Evolutionary conservation across 1,140 invertebrate genomes (phyloP), one percentile per base, ranked within the genome.

Genomic region (Gonioctena quinquepunctata): DNA sequence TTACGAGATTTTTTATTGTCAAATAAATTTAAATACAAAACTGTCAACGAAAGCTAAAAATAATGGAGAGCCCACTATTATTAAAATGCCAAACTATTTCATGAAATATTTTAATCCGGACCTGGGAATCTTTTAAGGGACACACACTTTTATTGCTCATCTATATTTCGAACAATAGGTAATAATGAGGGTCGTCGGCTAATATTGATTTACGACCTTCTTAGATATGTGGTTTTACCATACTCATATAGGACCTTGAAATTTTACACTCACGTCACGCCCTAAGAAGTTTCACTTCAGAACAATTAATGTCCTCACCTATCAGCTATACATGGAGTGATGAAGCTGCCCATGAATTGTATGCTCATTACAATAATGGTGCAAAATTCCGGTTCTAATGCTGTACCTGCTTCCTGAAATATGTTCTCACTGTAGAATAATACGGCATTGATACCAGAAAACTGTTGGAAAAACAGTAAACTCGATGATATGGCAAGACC

Each of bases 381-480:
- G 0, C 26, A 90, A 76, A 5, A 85, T 82, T 1, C 88, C 78
- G 50, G 88, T 79, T 1, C 93, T 61, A 6, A 73, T 77, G 68
- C 1, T 86, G 80, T 88, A 0, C 89, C 88, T 8, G 91, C 87
- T 8, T 86, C 84, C 1, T 83, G 73, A 75, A 93, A 95, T 76
- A 93, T 95, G 1, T 83, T 85, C 27, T 89, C 88, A 71, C 92
- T 89, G 80, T 93, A 94, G 82, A 95, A 94, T 19, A 95, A 87
- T 1, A 96, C 90, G 2, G 91, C 91, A 81, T 94, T 95, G 74
- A 93, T 93, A 16, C 94, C 94, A 5, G 89, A 90, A 7, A 94
- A 83, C 80, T 94, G 92, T 76, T 93, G 92, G 81, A 92, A 91
- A 59, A 88, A 81, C 67, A 93, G 90, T 48, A 95, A 83, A 1